Base-by-base conservation (phyloP, 2,797 vertebrate genomes). In the Thunnus albacares region DNA sequence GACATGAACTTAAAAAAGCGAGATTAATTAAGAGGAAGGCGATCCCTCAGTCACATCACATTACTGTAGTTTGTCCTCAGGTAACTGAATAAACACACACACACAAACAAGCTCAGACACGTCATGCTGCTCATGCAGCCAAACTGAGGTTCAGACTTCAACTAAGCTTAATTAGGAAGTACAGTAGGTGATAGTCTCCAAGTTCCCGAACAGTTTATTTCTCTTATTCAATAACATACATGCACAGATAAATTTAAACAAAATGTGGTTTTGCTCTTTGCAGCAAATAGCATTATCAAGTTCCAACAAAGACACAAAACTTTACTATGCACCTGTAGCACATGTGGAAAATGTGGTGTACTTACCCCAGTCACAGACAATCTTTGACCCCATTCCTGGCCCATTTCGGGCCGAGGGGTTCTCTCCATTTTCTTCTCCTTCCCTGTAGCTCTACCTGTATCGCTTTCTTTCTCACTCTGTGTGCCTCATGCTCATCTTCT, bases 361-460 rank as follows among this genome's bases (percentile, higher is more conserved):
- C 92, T 90, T 80, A 94, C 93, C 92, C 72, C 57, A 30, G 69
- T 85, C 60, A 71, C 43, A 69, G 84, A 75, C 61, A 76, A 71
- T 57, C 90, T 86, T 74, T 73, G 75, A 56, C 66, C 85, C 84
- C 84, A 41, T 24, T 80, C 79, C 72, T 61, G 73, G 85, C 75
- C 85, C 75, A 43, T 73, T 56, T 75, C 71, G 60, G 83, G 85
- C 82, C 12, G 22, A 75, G 90, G 85, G 79, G 53, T 75, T 68
- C 22, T 86, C 68, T 87, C 90, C 92, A 94, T 91, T 86, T 67
- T 88, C 80, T 59, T 60, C 30, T 81, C 35, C 58, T 65, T 18
- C 59, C 59, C 45, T 78, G 33, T 77, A 17, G 70, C 62, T 56
- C 67, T 49, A 30, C 59, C 61, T n/a, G 20, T 84, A 12, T 72